Base-by-base conservation (phyloP, 2,888 invertebrate species). In the Dusona sp. region DNA sequence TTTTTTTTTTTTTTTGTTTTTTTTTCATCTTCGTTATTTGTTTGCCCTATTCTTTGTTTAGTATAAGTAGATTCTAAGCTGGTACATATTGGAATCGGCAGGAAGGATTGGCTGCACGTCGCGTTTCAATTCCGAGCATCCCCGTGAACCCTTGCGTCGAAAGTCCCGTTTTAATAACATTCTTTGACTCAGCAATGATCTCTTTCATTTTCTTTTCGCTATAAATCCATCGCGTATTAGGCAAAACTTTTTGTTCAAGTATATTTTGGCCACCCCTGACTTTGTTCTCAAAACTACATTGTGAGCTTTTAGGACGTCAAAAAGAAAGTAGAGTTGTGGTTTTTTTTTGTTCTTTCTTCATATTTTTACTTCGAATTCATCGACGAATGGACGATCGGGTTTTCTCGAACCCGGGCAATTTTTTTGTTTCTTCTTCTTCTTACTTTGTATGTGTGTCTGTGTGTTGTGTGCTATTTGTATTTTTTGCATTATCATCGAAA, bases 81-180 rank as follows among this genome's bases (percentile, higher is more conserved):
- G 88, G 84, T 88, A 89, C 79, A 84, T 33, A 22, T 61, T 89
- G 88, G 89, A 88, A 88, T 87, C 87, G 89, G 88, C 88, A 88
- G 89, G 89, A 89, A 89, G 88, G 88, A 88, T 88, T 86, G 87
- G 82, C 87, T 84, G 83, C 83, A 87, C 85, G 81, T 85, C 83
- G 85, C 88, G 82, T 88, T 85, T 86, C 79, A 86, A 88, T 85
- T 86, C 83, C 87, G 79, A 85, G 72, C 83, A 86, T 84, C 84
- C 84, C 75, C 73, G 78, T 87, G 83, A 87, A 87, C 81, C 80
- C 80, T 67, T 78, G 65, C 85, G 77, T 78, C 80, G 75, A 68
- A 65, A 51, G 77, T 80, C 72, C 36, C 38, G 19, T 54, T 42
- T 29, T 16, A 25, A 61, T 61, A 42, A 29, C 42, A 61, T 22